Evolutionary conservation across 2,888 invertebrate genomes (phyloP).

Genomic region (Cosmia pyralina): DNA sequence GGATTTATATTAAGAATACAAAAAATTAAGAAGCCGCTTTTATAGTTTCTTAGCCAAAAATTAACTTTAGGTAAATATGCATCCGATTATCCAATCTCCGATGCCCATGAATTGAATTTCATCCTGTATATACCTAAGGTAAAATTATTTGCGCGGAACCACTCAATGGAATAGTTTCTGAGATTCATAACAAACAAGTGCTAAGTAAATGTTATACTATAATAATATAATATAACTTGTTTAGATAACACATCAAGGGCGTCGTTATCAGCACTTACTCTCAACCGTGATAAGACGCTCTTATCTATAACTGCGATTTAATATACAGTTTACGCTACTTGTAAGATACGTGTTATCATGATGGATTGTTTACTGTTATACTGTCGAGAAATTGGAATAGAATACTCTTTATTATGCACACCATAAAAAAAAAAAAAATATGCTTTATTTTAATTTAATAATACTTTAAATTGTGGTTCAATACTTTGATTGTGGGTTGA

Average conservation of each 20-base stretch:
- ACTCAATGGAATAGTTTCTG: slow-evolving; percentile 5
- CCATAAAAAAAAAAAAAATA: too few species aligned
- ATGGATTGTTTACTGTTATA: slow-evolving; percentile 22
- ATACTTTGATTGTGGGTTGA: background rate
- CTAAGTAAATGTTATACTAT: too few species aligned
- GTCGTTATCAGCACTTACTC: slow-evolving; percentile 28
- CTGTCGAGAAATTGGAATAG: background rate
- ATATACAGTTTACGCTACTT: slow-evolving; percentile 54
- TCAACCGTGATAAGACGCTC: slow-evolving; percentile 38
- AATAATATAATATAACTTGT: background rate
- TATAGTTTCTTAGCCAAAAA: too few species aligned
- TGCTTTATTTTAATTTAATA: background rate
- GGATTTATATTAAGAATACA: too few species aligned
- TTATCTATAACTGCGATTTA: slow-evolving; percentile 64
- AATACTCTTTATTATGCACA: too few species aligned
- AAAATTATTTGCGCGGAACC: background rate
- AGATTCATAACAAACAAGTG: slow-evolving; percentile 7
- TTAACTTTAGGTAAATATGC: too few species aligned
- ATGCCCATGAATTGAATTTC: too few species aligned
- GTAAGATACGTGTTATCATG: slow-evolving; percentile 37
- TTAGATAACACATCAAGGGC: slow-evolving; percentile 26
- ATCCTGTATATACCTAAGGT: too few species aligned
- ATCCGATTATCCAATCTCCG: too few species aligned
- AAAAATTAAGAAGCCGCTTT: too few species aligned
- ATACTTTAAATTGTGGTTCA: too few species aligned